Conservation (phyloP, 2,888 invertebrate species). For the Mactromeris polynyma region DNA sequence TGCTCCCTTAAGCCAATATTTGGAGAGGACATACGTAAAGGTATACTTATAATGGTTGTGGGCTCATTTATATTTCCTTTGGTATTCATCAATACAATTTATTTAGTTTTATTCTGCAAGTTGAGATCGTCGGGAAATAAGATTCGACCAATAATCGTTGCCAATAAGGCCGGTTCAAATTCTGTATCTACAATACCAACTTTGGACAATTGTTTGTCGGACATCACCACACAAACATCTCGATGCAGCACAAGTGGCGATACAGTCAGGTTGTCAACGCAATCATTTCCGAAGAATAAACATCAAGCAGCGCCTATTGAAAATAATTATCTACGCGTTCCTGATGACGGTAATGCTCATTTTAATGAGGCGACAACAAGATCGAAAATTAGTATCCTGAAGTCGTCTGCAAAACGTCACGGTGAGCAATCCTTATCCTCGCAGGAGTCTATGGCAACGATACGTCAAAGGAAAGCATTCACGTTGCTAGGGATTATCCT, state of each 20-base stretch:
- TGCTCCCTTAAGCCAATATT: conserved; percentile 19
- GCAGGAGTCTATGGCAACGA: neutral
- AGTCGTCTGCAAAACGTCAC: neutral
- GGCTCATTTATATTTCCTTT: conserved; percentile 33
- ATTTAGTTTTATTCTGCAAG: conserved; percentile 16
- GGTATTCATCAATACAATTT: conserved; percentile 12
- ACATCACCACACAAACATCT: neutral
- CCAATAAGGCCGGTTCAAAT: neutral
- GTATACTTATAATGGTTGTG: neutral
- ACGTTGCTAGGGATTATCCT: conserved; percentile 15
- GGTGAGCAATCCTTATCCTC: neutral
- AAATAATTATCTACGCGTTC: neutral
- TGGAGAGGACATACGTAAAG: neutral
- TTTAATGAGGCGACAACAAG: neutral
- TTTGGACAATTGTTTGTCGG: neutral
- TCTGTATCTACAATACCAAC: neutral
- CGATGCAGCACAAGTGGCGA: neutral
- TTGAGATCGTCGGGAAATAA: neutral
- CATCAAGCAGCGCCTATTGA: too few species aligned
- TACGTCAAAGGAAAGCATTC: conserved; percentile 21
- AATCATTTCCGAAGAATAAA: too few species aligned
- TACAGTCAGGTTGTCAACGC: too few species aligned
- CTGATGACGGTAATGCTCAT: neutral
- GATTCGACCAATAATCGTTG: neutral
- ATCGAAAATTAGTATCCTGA: neutral